A percentile compares a stretch with the other conserved stretches of the same genome.
Conservation (phyloP, 2,113 vertebrate genomes). For the Petroica traversi region DNA sequence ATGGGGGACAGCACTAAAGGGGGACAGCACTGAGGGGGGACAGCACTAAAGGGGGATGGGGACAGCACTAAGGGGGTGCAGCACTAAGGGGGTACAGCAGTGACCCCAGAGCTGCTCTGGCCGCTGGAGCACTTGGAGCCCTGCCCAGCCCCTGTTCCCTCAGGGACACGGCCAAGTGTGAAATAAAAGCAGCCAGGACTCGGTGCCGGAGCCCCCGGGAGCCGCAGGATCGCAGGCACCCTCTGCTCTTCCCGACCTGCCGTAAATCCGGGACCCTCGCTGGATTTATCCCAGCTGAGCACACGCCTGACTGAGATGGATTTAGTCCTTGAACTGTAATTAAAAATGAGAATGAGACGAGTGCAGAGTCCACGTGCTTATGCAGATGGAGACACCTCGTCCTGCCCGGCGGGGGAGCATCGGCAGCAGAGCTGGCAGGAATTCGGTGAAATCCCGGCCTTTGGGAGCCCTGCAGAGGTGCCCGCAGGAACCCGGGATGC, state of each 20-base stretch:
- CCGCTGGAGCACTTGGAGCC: background rate
- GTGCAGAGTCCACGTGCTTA: background rate
- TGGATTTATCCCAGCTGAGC: background rate
- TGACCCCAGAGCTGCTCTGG: background rate
- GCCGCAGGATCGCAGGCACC: accelerated
- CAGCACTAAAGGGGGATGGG: background rate
- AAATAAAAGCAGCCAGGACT: background rate
- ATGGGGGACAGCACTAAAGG: background rate
- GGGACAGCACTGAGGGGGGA: too few species aligned
- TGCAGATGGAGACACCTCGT: background rate
- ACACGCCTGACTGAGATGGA: background rate
- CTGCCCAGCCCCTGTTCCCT: accelerated
- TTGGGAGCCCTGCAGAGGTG: accelerated
- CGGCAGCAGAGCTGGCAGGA: background rate
- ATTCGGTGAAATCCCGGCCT: accelerated
- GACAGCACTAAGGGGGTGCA: background rate
- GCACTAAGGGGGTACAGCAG: background rate
- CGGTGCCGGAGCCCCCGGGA: background rate
- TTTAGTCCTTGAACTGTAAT: background rate
- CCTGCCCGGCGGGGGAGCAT: background rate
- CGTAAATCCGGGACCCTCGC: background rate
- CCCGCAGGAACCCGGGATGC: accelerated
- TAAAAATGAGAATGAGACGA: background rate
- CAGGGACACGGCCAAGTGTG: accelerated
- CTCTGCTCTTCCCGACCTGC: accelerated